A percentile compares a stretch with the other conserved stretches of the same genome.
These are phyloP conservation scores for Phyllotreta striolata DNA, from an alignment of 2,888 invertebrate species.

Conservation along the genomic window DNA sequence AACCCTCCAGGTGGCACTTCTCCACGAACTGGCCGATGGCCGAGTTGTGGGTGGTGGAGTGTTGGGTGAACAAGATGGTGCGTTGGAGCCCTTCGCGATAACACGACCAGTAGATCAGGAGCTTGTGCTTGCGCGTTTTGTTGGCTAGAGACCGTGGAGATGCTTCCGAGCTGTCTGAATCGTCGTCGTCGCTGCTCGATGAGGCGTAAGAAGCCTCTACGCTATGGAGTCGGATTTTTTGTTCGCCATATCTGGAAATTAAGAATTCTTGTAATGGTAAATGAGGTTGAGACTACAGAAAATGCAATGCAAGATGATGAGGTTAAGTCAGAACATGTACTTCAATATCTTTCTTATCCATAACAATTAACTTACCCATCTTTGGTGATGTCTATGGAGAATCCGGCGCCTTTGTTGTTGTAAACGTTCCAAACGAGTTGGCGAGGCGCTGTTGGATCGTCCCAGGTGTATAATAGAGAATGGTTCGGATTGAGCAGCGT, in stretches of 20 bases:
- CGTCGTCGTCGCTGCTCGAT: conserved; percentile 67
- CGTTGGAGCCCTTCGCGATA: conserved; percentile 79
- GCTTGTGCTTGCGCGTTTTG: conserved; percentile 77
- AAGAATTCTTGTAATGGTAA: too few relatives aligned
- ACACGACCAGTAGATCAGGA: conserved; percentile 82
- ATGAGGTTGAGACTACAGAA: neutral
- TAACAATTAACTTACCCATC: conserved; percentile 72
- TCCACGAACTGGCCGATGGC: conserved; percentile 72
- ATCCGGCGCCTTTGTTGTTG: conserved; percentile 78
- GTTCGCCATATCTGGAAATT: conserved; percentile 70
- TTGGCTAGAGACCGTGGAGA: conserved; percentile 62
- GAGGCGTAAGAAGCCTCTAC: conserved; percentile 57
- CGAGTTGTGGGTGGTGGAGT: conserved; percentile 73
- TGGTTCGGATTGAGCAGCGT: conserved; percentile 79
- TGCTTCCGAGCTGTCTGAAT: conserved; percentile 62
- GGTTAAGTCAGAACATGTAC: too few relatives aligned
- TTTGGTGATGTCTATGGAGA: conserved; percentile 74
- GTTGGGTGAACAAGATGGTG: conserved; percentile 78
- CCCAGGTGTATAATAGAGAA: conserved; percentile 84
- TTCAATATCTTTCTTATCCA: too few relatives aligned
- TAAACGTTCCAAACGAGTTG: conserved; percentile 83
- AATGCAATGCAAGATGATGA: too few relatives aligned
- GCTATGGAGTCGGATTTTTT: conserved; percentile 76
- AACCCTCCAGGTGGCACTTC: conserved; percentile 72
- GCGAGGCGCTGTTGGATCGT: conserved; percentile 78